Conservation (phyloP, 2,797 vertebrate genomes). For the Cyclopterus lumpus region DNA sequence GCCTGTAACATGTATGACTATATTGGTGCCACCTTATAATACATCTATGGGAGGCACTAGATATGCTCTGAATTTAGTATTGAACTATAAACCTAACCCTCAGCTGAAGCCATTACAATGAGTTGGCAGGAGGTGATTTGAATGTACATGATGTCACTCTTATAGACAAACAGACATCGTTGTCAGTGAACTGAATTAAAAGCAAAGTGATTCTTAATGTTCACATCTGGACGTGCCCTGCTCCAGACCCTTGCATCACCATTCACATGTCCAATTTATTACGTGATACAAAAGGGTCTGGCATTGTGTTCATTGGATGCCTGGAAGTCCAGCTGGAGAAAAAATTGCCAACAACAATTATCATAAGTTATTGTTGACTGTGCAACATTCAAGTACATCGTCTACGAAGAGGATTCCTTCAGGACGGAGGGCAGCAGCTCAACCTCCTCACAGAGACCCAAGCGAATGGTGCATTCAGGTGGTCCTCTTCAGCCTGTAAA, state of each 20-base stretch:
- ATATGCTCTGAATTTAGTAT: neutral
- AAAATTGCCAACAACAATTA: no score
- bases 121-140: neutral
- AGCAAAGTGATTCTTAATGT: neutral
- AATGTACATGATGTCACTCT: neutral
- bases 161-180: neutral
- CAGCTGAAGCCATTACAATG: neutral
- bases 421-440: neutral
- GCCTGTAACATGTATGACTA: no score
- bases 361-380: no score
- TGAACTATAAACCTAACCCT: neutral
- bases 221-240: neutral
- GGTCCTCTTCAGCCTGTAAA: neutral
- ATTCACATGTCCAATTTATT: neutral
- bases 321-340: no score
- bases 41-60: neutral
- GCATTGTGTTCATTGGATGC: neutral
- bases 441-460: neutral
- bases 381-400: no score
- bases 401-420: neutral
- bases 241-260: neutral
- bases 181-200: neutral
- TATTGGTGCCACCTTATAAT: no score
- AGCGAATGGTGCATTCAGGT: conserved; percentile 4
- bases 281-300: neutral